Evolutionary conservation across 2,113 vertebrate genomes (phyloP), one percentile per base, ranked within the genome.

Genomic region (Eulemur rufifrons): DNA sequence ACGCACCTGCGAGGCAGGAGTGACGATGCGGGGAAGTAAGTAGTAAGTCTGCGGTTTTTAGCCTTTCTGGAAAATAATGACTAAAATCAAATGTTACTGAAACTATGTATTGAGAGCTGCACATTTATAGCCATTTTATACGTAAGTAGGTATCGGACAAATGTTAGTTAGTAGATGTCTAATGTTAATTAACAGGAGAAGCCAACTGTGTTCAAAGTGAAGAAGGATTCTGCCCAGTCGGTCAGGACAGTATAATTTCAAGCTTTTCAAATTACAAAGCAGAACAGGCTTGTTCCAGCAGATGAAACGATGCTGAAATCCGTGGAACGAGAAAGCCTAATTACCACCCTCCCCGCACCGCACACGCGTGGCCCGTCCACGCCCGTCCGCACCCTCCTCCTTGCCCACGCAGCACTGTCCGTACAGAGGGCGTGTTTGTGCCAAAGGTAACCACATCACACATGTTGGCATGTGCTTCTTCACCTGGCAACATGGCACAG

Each of bases 21-120:
- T 42, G 42, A 27, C 39, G 21, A 63, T 34, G 6, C 20, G n/a
- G 66, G 7, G 37, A 37, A 87, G 34, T 27, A 88, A 63, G n/a
- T 25, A 17, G 54, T 63, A 23, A 63, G 15, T 37, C 29, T 63
- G 45, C 54, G 86, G 23, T 29, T 83, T 73, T 77, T 47, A 88
- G 84, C 15, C 77, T 84, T 84, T 77, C 69, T 73, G 66, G 52
- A 84, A 95, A 92, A 88, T 6, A 88, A 52, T 32, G 32, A 27
- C 74, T 64, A 39, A 76, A 42, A 32, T 56, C 13, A 77, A 91
- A 68, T 73, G 71, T 54, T n/a, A 34, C 29, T 71, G 63, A 84
- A 63, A 15, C 54, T 14, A 54, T 14, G 23, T 73, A 47, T 29
- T 20, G 15, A 91, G 42, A 89, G 27, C 5, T 39, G 27, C 27